Evolutionary conservation across 2,113 vertebrate species (phyloP).

Genomic region (Tragulus kanchil): DNA sequence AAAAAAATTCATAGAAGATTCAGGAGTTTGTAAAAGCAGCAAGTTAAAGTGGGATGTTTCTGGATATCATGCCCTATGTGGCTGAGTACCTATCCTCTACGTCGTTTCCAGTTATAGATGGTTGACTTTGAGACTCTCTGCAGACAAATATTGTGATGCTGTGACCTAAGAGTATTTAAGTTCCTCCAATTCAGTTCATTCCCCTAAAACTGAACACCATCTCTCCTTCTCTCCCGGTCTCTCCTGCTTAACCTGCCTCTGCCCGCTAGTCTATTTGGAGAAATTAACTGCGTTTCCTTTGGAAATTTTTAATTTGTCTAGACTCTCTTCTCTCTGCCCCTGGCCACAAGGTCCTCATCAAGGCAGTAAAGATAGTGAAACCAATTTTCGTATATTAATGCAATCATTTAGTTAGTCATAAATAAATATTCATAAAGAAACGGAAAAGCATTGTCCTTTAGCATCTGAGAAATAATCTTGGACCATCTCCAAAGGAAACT

Average conservation of each 20-base stretch:
- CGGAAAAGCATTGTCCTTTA: not conserved
- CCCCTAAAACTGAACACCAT: not conserved
- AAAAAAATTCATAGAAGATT: not conserved
- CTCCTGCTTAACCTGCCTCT: not conserved
- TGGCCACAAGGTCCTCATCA: not conserved
- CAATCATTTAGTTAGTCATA: not conserved
- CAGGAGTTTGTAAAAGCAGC: not conserved
- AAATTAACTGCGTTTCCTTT: not conserved
- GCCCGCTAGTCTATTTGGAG: not conserved
- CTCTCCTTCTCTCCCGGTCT: not conserved
- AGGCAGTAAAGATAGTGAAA: not conserved
- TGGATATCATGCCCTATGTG: not conserved
- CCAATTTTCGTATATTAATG: not conserved
- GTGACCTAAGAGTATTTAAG: not conserved
- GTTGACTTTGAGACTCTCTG: not conserved
- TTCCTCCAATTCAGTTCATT: not conserved
- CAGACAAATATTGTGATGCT: not conserved
- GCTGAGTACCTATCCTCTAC: not conserved
- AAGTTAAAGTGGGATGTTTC: not conserved
- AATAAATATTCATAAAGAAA: not conserved
- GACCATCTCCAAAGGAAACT: not conserved
- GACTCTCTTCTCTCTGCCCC: not conserved
- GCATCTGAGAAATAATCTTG: not conserved
- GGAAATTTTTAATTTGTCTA: not conserved
- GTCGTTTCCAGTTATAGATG: not conserved